phyloP scores from a whole-genome alignment of 2,113 vertebrate genomes.

The Anseranas semipalmata region DNA sequence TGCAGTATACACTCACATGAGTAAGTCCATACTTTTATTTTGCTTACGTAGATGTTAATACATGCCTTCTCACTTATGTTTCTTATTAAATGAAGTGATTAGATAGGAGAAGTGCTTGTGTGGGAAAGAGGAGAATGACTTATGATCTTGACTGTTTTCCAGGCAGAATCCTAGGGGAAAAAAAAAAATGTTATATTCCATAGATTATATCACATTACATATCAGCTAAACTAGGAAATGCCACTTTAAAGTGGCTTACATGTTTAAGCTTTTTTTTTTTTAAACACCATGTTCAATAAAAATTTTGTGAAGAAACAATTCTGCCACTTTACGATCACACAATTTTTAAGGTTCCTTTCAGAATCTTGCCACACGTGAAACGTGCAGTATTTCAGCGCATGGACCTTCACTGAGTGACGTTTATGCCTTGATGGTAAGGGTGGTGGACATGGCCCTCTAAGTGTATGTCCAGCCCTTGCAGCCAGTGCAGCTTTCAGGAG shows the following conservation, averaged over 20 bases:
- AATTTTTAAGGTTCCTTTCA: neutral
- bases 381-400: neutral
- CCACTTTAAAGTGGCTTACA: neutral
- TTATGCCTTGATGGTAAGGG: neutral
- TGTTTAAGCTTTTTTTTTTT: fast-evolving
- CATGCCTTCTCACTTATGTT: neutral
- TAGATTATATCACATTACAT: neutral
- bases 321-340: neutral
- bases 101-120: neutral
- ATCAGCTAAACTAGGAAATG: neutral
- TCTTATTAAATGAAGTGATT: neutral
- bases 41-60: neutral
- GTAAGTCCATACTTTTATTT: neutral
- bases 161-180: neutral
- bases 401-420: neutral
- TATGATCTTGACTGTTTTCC: neutral
- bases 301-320: neutral
- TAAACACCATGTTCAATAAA: neutral
- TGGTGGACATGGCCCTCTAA: neutral
- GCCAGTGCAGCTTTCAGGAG: fast-evolving
- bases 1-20: neutral
- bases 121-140: neutral
- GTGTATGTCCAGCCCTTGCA: neutral
- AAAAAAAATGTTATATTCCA: neutral
- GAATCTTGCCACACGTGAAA: neutral